Evolutionary conservation across 2,888 invertebrate genomes (phyloP).

Genomic region (Xanthorhoe designata): DNA sequence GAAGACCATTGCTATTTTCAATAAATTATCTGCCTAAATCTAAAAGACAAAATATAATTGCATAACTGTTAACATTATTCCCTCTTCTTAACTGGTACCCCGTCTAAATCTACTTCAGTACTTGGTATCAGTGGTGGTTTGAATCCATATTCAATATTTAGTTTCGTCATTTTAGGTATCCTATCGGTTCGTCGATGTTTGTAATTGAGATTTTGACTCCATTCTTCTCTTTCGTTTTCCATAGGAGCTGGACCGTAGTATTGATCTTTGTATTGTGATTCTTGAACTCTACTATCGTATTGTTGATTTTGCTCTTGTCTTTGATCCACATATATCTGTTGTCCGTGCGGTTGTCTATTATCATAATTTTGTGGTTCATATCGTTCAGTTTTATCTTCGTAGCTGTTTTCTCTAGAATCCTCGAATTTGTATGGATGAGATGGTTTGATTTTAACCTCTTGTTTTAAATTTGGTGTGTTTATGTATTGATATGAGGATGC

Average conservation of each 20-base stretch:
- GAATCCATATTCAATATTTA: constrained; percentile 93
- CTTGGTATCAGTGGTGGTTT: constrained; percentile 93
- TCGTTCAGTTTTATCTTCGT: constrained; percentile 21
- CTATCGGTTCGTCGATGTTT: constrained; percentile 84
- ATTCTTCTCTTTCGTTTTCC: constrained; percentile 55
- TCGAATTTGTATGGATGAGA: constrained; percentile 35
- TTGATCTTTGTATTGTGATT: constrained; percentile 23
- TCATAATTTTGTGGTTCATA: constrained; percentile 54
- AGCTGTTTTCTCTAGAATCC: constrained; percentile 33
- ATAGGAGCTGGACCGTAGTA: constrained; percentile 83
- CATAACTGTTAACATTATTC: constrained; percentile 30
- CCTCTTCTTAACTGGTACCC: constrained; percentile 84
- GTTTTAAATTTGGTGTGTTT: constrained; percentile 51
- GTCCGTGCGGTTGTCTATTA: background rate
- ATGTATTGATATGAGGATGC: constrained; percentile 72
- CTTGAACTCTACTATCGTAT: constrained; percentile 26
- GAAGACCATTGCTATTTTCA: background rate
- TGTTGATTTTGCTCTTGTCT: constrained; percentile 31
- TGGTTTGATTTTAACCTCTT: constrained; percentile 33
- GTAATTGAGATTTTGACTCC: constrained; percentile 61
- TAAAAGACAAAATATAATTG: background rate
- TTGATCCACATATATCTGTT: constrained; percentile 1
- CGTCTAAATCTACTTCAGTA: constrained; percentile 91
- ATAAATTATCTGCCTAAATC: background rate
- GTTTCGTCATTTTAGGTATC: constrained; percentile 72